Conservation (phyloP, 1,140 invertebrate species). For the Drosophila bipectinata region DNA sequence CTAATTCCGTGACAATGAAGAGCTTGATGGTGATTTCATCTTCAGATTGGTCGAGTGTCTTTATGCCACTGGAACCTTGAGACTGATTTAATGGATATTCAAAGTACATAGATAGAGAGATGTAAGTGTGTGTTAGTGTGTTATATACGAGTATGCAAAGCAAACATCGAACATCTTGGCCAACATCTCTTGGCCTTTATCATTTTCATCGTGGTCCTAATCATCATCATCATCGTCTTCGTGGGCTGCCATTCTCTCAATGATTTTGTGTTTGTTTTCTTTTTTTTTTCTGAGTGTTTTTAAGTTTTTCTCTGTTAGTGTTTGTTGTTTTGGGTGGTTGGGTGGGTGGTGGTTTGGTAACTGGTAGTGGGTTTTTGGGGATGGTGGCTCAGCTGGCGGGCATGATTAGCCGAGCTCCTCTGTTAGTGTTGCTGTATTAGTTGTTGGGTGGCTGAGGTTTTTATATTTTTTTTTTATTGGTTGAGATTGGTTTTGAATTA, state of each 20-base stretch:
- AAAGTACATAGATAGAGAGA: conserved; percentile 29
- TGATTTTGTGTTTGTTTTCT: conserved; percentile 4
- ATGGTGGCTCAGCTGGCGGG: conserved; percentile 46
- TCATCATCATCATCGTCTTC: conserved; percentile 23
- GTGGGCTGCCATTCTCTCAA: conserved; percentile 23
- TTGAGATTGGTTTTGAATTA: conserved; percentile 56
- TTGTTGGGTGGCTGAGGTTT: conserved; percentile 62
- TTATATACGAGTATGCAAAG: conserved; percentile 26
- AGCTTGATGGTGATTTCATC: conserved; percentile 47
- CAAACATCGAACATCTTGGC: conserved; percentile 24
- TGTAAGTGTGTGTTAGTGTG: conserved; percentile 7
- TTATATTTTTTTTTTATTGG: conserved; percentile 22
- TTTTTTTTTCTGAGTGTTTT: conserved; percentile 4
- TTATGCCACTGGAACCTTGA: conserved; percentile 19
- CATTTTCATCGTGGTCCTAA: conserved; percentile 5
- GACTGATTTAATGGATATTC: conserved; percentile 41
- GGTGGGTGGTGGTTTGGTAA: conserved; percentile 29
- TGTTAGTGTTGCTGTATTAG: conserved; percentile 51
- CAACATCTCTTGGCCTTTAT: conserved; percentile 13
- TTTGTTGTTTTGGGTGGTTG: conserved; percentile 21
- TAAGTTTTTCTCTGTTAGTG: conserved; percentile 3
- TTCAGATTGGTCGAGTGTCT: conserved; percentile 36
- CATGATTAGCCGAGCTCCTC: conserved; percentile 45
- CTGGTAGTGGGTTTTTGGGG: conserved; percentile 18
- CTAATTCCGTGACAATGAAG: conserved; percentile 33